A percentile compares a stretch with the other conserved stretches of the same genome.
Evolutionary conservation across 1,140 invertebrate species (phyloP).

Genomic region (Cherax destructor): DNA sequence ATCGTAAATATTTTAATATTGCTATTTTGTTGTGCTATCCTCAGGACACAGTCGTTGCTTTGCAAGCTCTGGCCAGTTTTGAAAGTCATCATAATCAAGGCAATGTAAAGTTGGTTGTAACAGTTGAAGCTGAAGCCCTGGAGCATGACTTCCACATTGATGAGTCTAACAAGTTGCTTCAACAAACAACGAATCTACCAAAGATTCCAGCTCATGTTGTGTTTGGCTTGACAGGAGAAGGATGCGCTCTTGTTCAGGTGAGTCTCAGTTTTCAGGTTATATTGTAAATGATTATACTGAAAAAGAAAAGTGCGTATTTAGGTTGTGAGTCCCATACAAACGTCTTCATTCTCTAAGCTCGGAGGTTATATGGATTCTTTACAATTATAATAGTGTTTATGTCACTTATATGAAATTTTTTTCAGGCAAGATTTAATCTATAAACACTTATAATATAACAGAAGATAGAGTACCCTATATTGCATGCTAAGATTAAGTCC

Average conservation of each 20-base stretch:
- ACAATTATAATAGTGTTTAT: too few species aligned
- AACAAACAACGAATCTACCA: conserved; percentile 40
- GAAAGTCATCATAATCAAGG: conserved; percentile 75
- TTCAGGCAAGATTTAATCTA: too few species aligned
- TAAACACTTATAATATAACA: too few species aligned
- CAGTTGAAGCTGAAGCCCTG: conserved; percentile 78
- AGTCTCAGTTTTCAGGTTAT: neutral
- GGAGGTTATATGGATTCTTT: too few species aligned
- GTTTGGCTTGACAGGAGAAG: conserved; percentile 56
- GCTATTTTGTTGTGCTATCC: neutral
- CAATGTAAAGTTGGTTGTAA: conserved; percentile 83
- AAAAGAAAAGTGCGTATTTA: too few species aligned
- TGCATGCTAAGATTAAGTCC: too few species aligned
- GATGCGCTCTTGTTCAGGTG: conserved; percentile 71
- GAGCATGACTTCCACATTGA: conserved; percentile 86
- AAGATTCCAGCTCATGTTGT: conserved; percentile 48
- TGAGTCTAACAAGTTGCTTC: conserved; percentile 69
- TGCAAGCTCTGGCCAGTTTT: conserved; percentile 67
- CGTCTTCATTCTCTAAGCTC: too few species aligned
- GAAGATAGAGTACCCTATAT: too few species aligned
- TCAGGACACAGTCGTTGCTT: conserved; percentile 69
- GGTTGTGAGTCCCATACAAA: too few species aligned
- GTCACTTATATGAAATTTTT: too few species aligned
- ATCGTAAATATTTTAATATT: too few species aligned
- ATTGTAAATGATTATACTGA: too few species aligned